Evolutionary conservation across 1,140 invertebrate genomes (phyloP).

Genomic region (Lanistes nyassanus): DNA sequence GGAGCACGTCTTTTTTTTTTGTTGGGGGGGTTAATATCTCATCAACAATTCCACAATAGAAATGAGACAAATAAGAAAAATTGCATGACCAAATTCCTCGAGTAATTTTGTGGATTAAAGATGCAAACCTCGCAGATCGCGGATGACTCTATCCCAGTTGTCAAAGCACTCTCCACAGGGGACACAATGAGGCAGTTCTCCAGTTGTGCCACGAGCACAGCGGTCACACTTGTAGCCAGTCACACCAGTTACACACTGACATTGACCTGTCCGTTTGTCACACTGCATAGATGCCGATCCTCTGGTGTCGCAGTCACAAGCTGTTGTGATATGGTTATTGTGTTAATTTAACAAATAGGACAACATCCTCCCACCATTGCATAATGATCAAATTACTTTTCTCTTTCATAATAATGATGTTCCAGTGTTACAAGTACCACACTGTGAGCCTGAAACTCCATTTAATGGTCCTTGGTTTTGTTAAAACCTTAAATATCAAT

Average conservation of each 20-base stretch:
- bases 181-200: conserved; percentile 87
- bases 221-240: conserved; percentile 94
- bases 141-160: conserved; percentile 94
- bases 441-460: no score
- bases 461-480: no score
- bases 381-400: not conserved
- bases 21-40: no score
- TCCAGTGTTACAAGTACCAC: no score
- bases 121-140: conserved; percentile 73
- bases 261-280: conserved; percentile 65
- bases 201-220: conserved; percentile 94
- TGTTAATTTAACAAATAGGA: conserved; percentile 17
- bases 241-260: conserved; percentile 84
- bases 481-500: no score
- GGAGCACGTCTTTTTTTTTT: no score
- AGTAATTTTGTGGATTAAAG: no score
- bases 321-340: no score
- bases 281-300: conserved; percentile 85
- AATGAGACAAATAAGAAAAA: no score
- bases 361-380: not conserved
- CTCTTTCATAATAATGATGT: not conserved
- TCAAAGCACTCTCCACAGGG: conserved; percentile 99
- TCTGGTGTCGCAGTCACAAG: conserved; percentile 88
- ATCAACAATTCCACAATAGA: no score
- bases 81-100: no score